Percentiles rank a stretch among this genome's conserved stretches.
Conservation (phyloP, 1,140 invertebrate genomes). For the Ephestia elutella region DNA sequence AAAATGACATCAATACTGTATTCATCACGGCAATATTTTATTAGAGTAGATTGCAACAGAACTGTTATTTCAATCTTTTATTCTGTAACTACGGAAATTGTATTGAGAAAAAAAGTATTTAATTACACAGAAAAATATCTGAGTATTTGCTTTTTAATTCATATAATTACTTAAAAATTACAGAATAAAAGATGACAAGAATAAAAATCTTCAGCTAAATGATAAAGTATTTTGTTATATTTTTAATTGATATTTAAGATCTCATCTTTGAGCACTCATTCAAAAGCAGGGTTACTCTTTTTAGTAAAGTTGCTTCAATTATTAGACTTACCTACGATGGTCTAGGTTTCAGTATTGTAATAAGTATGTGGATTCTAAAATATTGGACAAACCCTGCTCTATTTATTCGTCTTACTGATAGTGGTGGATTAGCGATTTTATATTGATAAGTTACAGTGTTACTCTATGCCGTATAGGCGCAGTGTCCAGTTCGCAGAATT, state of each 20-base stretch:
- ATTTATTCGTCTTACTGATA: no score
- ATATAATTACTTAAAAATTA: no score
- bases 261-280: conserved; percentile 52
- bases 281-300: conserved; percentile 51
- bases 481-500: no score
- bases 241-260: conserved; percentile 45
- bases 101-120: no score
- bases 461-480: no score
- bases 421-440: no score
- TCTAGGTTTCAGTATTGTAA: conserved; percentile 38
- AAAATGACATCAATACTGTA: conserved; percentile 28
- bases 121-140: no score
- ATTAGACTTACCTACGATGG: conserved; percentile 32
- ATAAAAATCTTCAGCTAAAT: background rate
- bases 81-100: no score
- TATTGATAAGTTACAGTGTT: no score
- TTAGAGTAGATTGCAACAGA: background rate
- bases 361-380: background rate
- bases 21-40: conserved; percentile 6
- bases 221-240: conserved; percentile 38
- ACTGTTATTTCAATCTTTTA: no score
- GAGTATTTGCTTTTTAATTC: no score
- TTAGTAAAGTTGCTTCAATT: conserved; percentile 59
- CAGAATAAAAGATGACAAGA: background rate
- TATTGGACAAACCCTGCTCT: no score